phyloP scores from a whole-genome alignment of 2,888 invertebrate genomes.

The Sycophila texana region DNA sequence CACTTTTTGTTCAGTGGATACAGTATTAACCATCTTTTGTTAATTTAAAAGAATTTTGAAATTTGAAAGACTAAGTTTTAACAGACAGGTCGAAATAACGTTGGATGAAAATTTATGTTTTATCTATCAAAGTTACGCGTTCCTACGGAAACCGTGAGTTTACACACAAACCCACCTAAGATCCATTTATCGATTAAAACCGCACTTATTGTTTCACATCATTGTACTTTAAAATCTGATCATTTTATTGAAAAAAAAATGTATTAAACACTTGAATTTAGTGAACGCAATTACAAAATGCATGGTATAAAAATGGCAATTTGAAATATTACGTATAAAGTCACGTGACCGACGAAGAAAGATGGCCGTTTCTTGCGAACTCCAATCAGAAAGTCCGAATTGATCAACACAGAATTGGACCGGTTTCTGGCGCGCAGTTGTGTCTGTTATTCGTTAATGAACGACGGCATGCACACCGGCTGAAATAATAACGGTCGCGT shows the following conservation, averaged over 20 bases:
- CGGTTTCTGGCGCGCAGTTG: constrained; percentile 6
- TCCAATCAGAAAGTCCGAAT: constrained; percentile 7
- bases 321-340: background rate
- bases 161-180: background rate
- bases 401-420: constrained; percentile 6
- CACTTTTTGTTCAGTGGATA: constrained; percentile 15
- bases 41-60: background rate
- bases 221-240: background rate
- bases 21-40: constrained; percentile 40
- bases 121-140: constrained; percentile 24
- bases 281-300: no score
- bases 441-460: background rate
- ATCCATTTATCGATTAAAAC: no score
- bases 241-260: background rate
- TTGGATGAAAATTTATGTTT: constrained; percentile 7
- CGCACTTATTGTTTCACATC: no score
- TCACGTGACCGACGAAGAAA: constrained; percentile 10
- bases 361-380: background rate
- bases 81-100: background rate
- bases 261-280: background rate
- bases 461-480: background rate
- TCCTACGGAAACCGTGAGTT: constrained; percentile 40
- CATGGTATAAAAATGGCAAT: background rate
- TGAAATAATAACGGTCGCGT: background rate
- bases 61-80: background rate